Evolutionary conservation across 64 coral and sea anemone genomes (phyloP), one percentile per base, ranked within the genome.

Genomic region (Stichodactyla helianthus): DNA sequence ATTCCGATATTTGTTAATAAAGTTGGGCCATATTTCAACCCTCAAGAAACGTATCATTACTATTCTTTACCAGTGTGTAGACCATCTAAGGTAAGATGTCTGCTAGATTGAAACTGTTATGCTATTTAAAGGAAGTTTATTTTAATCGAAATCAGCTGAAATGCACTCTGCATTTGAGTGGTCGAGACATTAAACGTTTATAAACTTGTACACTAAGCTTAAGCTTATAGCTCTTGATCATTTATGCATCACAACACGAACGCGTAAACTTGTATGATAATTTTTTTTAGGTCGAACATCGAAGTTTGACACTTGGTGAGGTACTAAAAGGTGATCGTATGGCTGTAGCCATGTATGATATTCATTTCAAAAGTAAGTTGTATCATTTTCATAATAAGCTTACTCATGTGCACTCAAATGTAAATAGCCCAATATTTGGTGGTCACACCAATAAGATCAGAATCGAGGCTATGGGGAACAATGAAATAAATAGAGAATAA

Each of bases 11-110:
- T 89, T 83, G 97, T 99, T 54, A 99, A 99, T 84, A 99, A 99
- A 99, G 97, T 99, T 78, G 97, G 97, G 14, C 97, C 97, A 1
- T 99, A 99, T 53, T 99, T 99, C 64, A 99, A 99, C 70, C 97
- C 97, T 0, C 97, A 99, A 54, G 97, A 99, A 59, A 99, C 97
- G 0, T 99, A 99, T 31, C 97, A 99, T 79, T 99, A 95, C 54
- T 99, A 99, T 31, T 99, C 97, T 17, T 55, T 99, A 27, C 97
- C 97, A 52, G 91, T 99, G 12, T 99, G 97, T 70, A 83, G 91
- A 6, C 97, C 97, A 22, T 86, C 92, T 0, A 99, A 99, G 97
- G 97, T 99, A 90, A 31, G 26, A 87, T 51, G 6, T 4, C 18
- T 65, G 12, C 22, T 65, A n/a, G 62, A 22, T 31, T 74, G 35